A percentile compares a stretch with the other conserved stretches of the same genome.
phyloP scores from a whole-genome alignment of 37 sponge, comb jelly and placozoan genomes.

The Beroe ovata region DNA sequence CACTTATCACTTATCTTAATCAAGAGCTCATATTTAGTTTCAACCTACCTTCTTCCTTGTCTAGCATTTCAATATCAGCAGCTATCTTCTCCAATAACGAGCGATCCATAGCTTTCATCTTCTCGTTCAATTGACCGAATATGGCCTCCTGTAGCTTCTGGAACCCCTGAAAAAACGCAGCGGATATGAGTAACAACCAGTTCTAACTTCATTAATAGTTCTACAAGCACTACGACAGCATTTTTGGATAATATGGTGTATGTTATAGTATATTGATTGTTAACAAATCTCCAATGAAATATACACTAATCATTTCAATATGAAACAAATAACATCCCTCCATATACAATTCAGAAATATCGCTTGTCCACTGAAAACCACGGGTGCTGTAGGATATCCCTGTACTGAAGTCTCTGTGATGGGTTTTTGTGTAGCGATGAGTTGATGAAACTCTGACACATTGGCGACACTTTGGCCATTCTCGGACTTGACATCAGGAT shows the following conservation, averaged over 20 bases:
- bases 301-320: slow-evolving; percentile 50
- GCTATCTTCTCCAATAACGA: slow-evolving; percentile 29
- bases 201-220: too few species aligned
- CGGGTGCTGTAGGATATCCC: background rate
- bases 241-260: too few species aligned
- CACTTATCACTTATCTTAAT: too few species aligned
- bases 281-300: too few species aligned
- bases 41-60: slow-evolving; percentile 8
- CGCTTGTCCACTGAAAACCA: slow-evolving; percentile 10
- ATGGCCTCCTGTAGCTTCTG: slow-evolving; percentile 42
- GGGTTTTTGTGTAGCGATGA: background rate
- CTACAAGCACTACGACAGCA: too few species aligned
- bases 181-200: too few species aligned
- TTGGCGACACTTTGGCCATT: slow-evolving; percentile 11
- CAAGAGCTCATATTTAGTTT: too few species aligned
- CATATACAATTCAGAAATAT: background rate
- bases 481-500: background rate
- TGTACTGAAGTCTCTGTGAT: background rate
- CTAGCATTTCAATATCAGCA: slow-evolving; percentile 50
- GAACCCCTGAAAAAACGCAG: slow-evolving; percentile 51
- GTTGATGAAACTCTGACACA: background rate
- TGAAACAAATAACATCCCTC: background rate
- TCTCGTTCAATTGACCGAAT: slow-evolving; percentile 34
- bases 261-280: too few species aligned
- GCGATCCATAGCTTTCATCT: slow-evolving; percentile 36